Evolutionary conservation across 2,888 invertebrate species (phyloP).

Genomic region (Pemphredon lugubris): DNA sequence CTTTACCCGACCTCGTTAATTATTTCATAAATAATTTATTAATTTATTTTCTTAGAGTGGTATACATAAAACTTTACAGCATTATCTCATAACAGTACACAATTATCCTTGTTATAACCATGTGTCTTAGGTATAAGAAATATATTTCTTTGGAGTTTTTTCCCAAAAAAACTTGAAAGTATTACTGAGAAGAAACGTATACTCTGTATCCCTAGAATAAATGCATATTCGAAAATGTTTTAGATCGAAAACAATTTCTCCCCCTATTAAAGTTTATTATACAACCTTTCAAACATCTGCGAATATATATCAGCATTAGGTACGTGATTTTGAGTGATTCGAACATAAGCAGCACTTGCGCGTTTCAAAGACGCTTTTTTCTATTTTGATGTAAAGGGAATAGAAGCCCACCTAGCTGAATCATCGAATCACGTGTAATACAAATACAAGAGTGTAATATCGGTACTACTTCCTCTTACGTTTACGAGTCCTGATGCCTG

Average conservation of each 20-base stretch:
- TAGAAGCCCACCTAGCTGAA: too few species aligned
- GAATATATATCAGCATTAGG: too few species aligned
- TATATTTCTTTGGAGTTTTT: conserved; percentile 34
- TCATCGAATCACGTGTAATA: background rate
- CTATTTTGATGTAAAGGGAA: too few species aligned
- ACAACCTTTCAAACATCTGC: background rate
- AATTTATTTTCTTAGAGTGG: conserved; percentile 17
- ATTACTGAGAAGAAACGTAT: conserved; percentile 23
- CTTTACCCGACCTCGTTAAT: conserved; percentile 5
- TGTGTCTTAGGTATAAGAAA: too few species aligned
- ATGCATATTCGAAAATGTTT: conserved; percentile 49
- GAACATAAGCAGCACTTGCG: too few species aligned
- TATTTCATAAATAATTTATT: conserved; percentile 39
- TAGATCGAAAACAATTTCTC: too few species aligned
- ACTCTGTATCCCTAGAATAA: conserved; percentile 49
- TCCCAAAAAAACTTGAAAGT: conserved; percentile 14
- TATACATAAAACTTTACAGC: conserved; percentile 8
- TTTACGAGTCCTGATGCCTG: conserved; percentile 75
- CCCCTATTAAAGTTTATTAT: background rate
- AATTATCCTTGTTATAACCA: too few species aligned
- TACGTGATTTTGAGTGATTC: too few species aligned
- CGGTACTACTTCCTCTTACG: background rate
- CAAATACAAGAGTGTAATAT: background rate
- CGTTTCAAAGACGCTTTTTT: too few species aligned
- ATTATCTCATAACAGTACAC: conserved; percentile 22